A percentile compares a stretch with the other conserved stretches of the same genome.
Conservation (phyloP, 2,888 invertebrate species). For the Cheilosia vernalis region DNA sequence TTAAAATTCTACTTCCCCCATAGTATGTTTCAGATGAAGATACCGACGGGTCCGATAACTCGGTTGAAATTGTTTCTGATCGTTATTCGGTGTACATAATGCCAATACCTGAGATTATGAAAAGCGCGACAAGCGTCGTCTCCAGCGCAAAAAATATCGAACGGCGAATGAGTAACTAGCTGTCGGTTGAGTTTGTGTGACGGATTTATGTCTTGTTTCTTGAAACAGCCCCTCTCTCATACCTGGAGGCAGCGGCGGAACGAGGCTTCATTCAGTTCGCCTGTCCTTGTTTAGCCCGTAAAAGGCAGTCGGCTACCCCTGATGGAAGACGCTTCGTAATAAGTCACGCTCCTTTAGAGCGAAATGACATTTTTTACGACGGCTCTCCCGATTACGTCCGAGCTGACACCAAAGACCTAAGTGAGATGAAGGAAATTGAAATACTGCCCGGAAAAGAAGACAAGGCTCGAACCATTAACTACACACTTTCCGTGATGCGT, state of each 20-base stretch:
- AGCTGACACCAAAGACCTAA: slow-evolving; percentile 58
- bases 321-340: slow-evolving; percentile 76
- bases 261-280: not conserved
- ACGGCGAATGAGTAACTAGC: not conserved
- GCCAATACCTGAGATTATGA: not conserved
- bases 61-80: slow-evolving; percentile 32
- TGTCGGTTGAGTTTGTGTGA: too few species aligned
- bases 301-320: too few species aligned
- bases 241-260: not conserved
- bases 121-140: not conserved
- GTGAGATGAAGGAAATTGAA: slow-evolving; percentile 76
- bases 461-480: slow-evolving; percentile 54
- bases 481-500: slow-evolving; percentile 68
- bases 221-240: not conserved
- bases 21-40: slow-evolving; percentile 75
- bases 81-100: slow-evolving; percentile 41
- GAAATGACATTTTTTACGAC: slow-evolving; percentile 88
- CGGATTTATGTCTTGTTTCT: not conserved
- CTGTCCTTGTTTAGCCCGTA: not conserved
- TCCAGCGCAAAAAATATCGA: not conserved
- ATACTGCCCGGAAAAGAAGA: slow-evolving; percentile 69
- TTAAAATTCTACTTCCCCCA: not conserved
- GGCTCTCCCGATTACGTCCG: slow-evolving; percentile 76
- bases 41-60: slow-evolving; percentile 70
- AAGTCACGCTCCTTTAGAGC: slow-evolving; percentile 85